Conservation (phyloP, 1,140 invertebrate genomes). For the Microplitis mediator region DNA sequence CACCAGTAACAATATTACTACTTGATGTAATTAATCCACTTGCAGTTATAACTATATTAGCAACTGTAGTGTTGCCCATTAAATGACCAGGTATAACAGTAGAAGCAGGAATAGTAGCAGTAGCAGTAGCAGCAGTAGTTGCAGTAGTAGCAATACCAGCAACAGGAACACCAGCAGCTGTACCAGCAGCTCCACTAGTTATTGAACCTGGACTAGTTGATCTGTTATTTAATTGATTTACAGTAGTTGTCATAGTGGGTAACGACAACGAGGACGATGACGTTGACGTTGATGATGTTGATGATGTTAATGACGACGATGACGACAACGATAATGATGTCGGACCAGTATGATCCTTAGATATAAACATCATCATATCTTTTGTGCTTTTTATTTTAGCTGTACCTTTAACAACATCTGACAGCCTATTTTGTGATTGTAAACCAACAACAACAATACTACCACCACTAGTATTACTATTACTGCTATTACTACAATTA, state of each 20-base stretch:
- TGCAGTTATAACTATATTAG: constrained; percentile 17
- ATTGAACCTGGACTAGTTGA: constrained; percentile 56
- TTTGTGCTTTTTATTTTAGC: constrained; percentile 66
- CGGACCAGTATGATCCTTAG: no score
- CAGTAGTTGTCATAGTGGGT: not conserved
- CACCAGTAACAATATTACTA: constrained; percentile 21
- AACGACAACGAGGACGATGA: no score
- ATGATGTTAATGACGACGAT: no score
- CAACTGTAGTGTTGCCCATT: constrained; percentile 32
- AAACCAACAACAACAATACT: constrained; percentile 38
- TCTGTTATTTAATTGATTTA: constrained; percentile 51
- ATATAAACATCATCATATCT: constrained; percentile 45
- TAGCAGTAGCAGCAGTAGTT: constrained; percentile 31
- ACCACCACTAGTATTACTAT: no score
- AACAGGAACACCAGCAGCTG: constrained; percentile 13
- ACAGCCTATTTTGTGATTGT: constrained; percentile 67
- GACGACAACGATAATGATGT: no score
- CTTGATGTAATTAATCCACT: constrained; percentile 21
- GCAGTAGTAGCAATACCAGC: constrained; percentile 31
- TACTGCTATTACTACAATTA: no score
- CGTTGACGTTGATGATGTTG: no score
- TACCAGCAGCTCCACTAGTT: constrained; percentile 6
- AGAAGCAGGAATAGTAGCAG: constrained; percentile 30
- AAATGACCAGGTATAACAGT: not conserved
- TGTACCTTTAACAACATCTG: constrained; percentile 82